Evolutionary conservation across 2,797 vertebrate genomes (phyloP).

Genomic region (Paratrypauchen microcephalus): DNA sequence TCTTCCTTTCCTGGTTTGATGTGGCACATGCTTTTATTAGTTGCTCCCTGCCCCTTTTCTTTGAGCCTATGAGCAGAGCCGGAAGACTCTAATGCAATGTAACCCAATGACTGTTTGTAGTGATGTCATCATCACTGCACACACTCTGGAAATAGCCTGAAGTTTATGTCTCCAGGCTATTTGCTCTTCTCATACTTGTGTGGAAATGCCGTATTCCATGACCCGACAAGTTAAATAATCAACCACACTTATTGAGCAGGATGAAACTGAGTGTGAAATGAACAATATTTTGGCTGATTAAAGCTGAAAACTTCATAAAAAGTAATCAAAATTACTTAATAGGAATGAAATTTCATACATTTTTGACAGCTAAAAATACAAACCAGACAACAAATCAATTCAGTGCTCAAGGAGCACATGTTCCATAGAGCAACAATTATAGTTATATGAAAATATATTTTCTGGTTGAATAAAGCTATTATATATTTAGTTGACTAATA

Average conservation of each 20-base stretch:
- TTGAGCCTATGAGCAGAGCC: constrained; percentile 53
- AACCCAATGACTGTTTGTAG: constrained; percentile 21
- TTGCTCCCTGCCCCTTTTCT: constrained; percentile 59
- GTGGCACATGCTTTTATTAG: constrained; percentile 58
- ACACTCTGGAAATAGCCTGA: background rate
- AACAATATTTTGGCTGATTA: too few species aligned
- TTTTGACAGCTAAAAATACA: too few species aligned
- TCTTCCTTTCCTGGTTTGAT: constrained; percentile 13
- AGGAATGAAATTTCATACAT: too few species aligned
- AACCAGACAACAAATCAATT: too few species aligned
- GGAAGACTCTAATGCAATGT: constrained; percentile 10
- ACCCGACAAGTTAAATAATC: background rate
- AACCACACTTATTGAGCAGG: background rate
- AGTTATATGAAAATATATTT: too few species aligned
- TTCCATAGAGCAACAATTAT: too few species aligned
- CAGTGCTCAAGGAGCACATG: too few species aligned
- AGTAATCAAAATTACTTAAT: too few species aligned
- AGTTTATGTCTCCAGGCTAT: constrained; percentile 22
- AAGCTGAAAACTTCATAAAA: too few species aligned
- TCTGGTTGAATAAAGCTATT: too few species aligned
- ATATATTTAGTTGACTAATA: too few species aligned
- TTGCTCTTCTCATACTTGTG: background rate
- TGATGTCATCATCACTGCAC: constrained; percentile 44
- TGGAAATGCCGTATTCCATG: background rate
- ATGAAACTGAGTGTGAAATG: too few species aligned